Conservation (phyloP, 2,113 vertebrate species). For the Microtus oregoni region DNA sequence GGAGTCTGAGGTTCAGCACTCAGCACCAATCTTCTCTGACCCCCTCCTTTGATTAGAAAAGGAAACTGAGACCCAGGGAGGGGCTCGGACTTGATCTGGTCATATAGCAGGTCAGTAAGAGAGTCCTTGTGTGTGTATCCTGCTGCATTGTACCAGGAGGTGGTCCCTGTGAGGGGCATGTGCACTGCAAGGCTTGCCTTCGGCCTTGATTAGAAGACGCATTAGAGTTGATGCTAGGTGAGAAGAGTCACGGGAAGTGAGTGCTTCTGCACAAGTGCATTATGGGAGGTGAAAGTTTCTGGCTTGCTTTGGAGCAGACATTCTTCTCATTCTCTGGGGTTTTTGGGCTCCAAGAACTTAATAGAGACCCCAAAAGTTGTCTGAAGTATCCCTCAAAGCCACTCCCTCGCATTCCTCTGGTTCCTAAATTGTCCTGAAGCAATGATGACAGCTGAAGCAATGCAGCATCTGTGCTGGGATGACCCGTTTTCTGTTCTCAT, state of each 20-base stretch:
- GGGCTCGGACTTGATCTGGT: not conserved
- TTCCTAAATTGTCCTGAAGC: not conserved
- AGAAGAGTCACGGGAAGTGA: not conserved
- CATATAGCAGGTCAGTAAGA: not conserved
- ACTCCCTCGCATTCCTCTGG: not conserved
- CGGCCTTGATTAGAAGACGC: not conserved
- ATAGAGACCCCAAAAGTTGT: not conserved
- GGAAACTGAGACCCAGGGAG: not conserved
- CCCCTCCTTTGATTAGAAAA: not conserved
- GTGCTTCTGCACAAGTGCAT: not conserved
- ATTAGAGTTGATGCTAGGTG: not conserved
- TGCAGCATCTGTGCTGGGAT: not conserved
- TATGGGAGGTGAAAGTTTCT: not conserved
- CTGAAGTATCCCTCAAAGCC: not conserved
- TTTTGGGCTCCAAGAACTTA: not conserved
- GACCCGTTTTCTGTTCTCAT: not conserved
- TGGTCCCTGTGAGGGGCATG: not conserved
- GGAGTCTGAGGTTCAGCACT: not conserved
- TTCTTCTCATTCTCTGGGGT: not conserved
- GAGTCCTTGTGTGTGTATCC: not conserved
- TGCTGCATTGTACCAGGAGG: not conserved
- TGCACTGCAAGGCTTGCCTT: not conserved
- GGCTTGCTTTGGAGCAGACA: not conserved
- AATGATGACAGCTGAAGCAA: not conserved
- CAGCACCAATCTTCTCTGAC: not conserved